phyloP scores from a whole-genome alignment of 2,797 vertebrate species.

The Pseudopleuronectes americanus region DNA sequence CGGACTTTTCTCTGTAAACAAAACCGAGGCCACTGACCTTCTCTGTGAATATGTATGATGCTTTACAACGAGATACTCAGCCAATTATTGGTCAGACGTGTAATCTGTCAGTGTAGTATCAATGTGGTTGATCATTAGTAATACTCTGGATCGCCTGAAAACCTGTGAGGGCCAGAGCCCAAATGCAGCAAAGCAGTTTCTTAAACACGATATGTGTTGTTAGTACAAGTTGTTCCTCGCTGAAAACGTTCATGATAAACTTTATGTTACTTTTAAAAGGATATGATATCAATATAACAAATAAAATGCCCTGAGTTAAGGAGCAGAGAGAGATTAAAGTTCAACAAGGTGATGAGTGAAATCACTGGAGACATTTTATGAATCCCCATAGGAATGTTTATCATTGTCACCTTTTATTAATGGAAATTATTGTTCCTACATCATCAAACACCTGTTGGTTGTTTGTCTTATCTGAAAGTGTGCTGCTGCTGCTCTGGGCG shows the following conservation, averaged over 20 bases:
- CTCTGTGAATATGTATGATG: constrained; percentile 28
- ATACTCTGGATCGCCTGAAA: constrained; percentile 53
- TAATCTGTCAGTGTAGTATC: constrained; percentile 79
- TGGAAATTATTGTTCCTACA: constrained; percentile 36
- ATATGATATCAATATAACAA: neutral
- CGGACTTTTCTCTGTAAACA: neutral
- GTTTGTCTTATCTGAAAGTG: constrained; percentile 14
- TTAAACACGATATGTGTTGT: neutral
- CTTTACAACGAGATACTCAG: constrained; percentile 55
- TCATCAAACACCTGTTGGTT: constrained; percentile 16
- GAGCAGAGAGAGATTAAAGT: constrained; percentile 18
- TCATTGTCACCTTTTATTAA: constrained; percentile 14
- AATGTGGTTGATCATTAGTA: constrained; percentile 82
- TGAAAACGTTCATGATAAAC: neutral
- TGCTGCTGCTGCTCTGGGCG: constrained; percentile 15
- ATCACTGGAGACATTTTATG: neutral
- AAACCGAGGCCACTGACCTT: constrained; percentile 22
- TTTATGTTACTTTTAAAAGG: neutral
- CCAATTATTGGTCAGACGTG: constrained; percentile 63
- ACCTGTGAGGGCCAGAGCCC: constrained; percentile 35
- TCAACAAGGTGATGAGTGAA: constrained; percentile 6
- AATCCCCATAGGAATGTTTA: constrained; percentile 32
- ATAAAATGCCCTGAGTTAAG: neutral
- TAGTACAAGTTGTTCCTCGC: neutral
- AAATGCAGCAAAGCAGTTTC: neutral